A percentile compares a stretch with the other conserved stretches of the same genome.
Conservation (phyloP, 1,140 invertebrate genomes). For the Magallana gigas region DNA sequence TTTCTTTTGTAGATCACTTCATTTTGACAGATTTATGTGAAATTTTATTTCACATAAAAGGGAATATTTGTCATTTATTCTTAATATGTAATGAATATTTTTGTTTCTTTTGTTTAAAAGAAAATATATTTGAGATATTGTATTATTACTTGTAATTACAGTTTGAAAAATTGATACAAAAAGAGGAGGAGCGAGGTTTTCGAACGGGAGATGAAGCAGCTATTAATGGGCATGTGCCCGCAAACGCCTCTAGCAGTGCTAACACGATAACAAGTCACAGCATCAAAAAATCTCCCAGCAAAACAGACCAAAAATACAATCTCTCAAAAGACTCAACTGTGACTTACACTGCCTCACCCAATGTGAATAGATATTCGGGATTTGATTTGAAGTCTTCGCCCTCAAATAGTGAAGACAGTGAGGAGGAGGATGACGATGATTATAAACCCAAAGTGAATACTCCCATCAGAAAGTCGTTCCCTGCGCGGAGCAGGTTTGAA, state of each 20-base stretch:
- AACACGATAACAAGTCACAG: constrained; percentile 16
- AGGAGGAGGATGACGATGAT: constrained; percentile 41
- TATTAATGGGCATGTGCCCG: constrained; percentile 1
- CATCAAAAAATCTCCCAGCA: background rate
- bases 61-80: too few species aligned
- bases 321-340: constrained; percentile 13
- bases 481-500: background rate
- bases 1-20: too few species aligned
- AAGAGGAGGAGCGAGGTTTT: constrained; percentile 25
- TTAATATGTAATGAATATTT: too few species aligned
- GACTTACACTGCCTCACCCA: background rate
- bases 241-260: constrained; percentile 4
- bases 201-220: constrained; percentile 6
- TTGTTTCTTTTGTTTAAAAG: too few species aligned
- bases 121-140: too few species aligned
- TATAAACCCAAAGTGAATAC: constrained; percentile 35
- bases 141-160: constrained; percentile 9
- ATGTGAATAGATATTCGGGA: background rate
- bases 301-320: constrained; percentile 10
- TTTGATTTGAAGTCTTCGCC: constrained; percentile 19
- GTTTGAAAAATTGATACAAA: constrained; percentile 46
- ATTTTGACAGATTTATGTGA: too few species aligned
- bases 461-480: background rate
- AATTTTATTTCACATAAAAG: too few species aligned
- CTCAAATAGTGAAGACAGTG: constrained; percentile 4